Evolutionary conservation across 2,797 vertebrate genomes (phyloP), one percentile per base, ranked within the genome.

Genomic region (Astyanax mexicanus): DNA sequence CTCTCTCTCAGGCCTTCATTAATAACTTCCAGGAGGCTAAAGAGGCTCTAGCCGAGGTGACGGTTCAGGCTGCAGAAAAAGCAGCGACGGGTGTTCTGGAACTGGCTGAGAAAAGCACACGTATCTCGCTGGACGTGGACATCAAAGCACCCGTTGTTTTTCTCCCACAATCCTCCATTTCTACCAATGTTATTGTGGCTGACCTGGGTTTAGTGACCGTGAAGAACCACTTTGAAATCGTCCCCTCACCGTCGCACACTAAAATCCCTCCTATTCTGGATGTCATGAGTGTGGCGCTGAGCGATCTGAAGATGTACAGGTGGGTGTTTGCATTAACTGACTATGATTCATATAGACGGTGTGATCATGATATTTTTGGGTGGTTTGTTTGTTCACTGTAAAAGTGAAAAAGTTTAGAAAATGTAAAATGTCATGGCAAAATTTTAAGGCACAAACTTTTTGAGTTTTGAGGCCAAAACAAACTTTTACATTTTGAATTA

Each of bases 1-100:
- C 74, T 35, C 0, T 37, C 11, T 45, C 3, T 32, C 81, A 99
- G 98, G 94, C 92, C 52, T 99, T 99, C 83, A 81, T 99, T 86
- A 96, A 98, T 88, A 97, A 98, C 88, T 99, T 99, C 87, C 98
- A 99, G 85, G 90, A 93, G 27, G 97, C 94, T 52, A 99, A 98
- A 88, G 93, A 96, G 62, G 96, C 97, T 13, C 84, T 99, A 78
- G 92, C 98, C 29, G 98, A 98, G 83, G 98, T 95, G 80, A 99
- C 98, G 1, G 97, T 94, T 45, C 97, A 98, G 85, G 98, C 96
- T 38, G 96, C 96, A 37, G 98, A 91, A 80, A 98, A 96, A 88
- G 98, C 98, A 55, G 97, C 97, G 10, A 94, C 93, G 4, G 96
- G 96, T n/a, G 97, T 99, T 40, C 95, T 97, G 90, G 98, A 94